Evolutionary conservation across 1,140 invertebrate species (phyloP).

Genomic region (Choristoneura fumiferana): DNA sequence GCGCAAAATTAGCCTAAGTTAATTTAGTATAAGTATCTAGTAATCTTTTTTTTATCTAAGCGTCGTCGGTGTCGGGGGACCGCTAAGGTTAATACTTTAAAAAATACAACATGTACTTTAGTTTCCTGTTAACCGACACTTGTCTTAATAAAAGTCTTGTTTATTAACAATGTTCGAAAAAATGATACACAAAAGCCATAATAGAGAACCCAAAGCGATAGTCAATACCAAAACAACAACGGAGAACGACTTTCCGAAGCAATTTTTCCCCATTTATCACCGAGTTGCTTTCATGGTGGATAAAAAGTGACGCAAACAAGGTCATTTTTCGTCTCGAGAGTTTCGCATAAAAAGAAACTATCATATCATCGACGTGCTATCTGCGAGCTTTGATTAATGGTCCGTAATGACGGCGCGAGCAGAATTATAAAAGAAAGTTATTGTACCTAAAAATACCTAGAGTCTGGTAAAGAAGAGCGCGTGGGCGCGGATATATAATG

Average conservation of each 20-base stretch:
- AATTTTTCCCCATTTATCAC: slow-evolving; percentile 13
- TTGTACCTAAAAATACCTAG: slow-evolving; percentile 7
- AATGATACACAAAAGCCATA: no score
- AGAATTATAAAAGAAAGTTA: background rate
- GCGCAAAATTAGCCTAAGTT: no score
- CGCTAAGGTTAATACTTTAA: no score
- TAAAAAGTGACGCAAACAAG: slow-evolving; percentile 17
- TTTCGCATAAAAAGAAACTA: slow-evolving; percentile 19
- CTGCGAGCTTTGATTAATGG: slow-evolving; percentile 17
- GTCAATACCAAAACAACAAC: slow-evolving; percentile 15
- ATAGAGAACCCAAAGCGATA: background rate
- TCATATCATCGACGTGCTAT: slow-evolving; percentile 19
- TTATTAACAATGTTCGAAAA: no score
- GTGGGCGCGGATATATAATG: no score
- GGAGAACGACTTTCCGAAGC: slow-evolving; percentile 16
- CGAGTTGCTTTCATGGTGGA: slow-evolving; percentile 11
- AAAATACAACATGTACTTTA: no score
- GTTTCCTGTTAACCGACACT: no score
- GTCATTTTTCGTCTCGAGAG: slow-evolving; percentile 18
- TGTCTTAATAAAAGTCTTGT: no score
- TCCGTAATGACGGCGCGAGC: background rate
- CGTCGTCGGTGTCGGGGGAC: no score
- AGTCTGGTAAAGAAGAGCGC: slow-evolving; percentile 13
- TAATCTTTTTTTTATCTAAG: no score
- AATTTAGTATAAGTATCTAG: no score